These are phyloP conservation scores for Bradysia coprophila DNA, from an alignment of 1,140 invertebrate genomes.

Conservation along the genomic window DNA sequence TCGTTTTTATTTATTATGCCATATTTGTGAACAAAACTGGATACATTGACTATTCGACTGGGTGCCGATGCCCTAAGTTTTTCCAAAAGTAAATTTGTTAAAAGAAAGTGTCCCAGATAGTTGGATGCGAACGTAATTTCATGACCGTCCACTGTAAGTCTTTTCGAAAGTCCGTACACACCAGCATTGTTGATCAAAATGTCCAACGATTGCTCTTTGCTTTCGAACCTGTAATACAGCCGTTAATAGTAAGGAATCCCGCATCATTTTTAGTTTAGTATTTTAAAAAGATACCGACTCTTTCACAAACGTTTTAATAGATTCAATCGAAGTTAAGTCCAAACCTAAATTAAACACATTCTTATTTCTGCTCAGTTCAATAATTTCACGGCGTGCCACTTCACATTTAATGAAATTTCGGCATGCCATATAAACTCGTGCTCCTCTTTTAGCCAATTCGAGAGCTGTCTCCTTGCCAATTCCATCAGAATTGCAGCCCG, in stretches of 20 bases:
- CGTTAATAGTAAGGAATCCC: no score
- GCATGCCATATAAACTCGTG: conserved; percentile 65
- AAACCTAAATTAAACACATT: conserved; percentile 55
- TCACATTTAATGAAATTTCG: conserved; percentile 52
- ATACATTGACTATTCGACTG: conserved; percentile 54
- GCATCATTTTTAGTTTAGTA: conserved; percentile 11
- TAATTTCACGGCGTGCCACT: conserved; percentile 48
- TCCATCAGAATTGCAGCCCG: conserved; percentile 65
- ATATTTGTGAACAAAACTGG: conserved; percentile 40
- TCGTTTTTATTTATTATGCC: conserved; percentile 49
- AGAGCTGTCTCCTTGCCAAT: conserved; percentile 63
- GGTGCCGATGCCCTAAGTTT: conserved; percentile 25
- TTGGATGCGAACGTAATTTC: conserved; percentile 29
- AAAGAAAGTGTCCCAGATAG: conserved; percentile 42
- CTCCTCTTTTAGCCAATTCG: conserved; percentile 46
- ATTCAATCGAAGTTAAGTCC: conserved; percentile 56
- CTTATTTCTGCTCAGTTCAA: conserved; percentile 48
- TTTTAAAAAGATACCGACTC: conserved; percentile 11
- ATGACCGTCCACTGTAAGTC: conserved; percentile 25
- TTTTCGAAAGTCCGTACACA: conserved; percentile 10
- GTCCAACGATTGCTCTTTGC: conserved; percentile 6
- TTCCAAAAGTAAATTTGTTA: conserved; percentile 44
- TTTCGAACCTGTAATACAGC: conserved; percentile 9
- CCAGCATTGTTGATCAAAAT: conserved; percentile 13
- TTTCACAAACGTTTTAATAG: conserved; percentile 53